A percentile compares a stretch with the other conserved stretches of the same genome.
phyloP scores from a whole-genome alignment of 2,797 vertebrate genomes.

The Paguma larvata region DNA sequence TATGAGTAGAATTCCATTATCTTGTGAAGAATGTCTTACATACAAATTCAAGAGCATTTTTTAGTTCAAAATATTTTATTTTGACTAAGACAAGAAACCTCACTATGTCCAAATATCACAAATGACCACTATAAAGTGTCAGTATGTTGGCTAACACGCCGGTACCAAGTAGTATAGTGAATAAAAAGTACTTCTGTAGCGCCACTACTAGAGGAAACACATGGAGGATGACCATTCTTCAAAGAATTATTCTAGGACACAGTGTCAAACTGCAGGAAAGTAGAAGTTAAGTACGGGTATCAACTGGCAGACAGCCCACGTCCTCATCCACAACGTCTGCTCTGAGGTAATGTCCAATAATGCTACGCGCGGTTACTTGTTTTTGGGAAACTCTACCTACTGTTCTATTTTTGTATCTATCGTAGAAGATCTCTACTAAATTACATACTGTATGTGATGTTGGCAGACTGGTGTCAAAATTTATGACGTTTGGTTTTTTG shows the following conservation, averaged over 20 bases:
- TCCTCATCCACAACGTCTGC: background rate
- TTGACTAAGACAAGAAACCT: background rate
- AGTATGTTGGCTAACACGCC: background rate
- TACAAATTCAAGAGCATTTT: background rate
- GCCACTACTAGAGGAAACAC: background rate
- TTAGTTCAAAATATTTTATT: background rate
- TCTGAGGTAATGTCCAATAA: background rate
- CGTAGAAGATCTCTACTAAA: accelerated
- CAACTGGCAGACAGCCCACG: background rate
- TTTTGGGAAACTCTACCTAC: background rate
- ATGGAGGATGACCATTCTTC: background rate
- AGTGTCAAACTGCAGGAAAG: background rate
- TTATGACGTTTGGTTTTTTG: slow-evolving; percentile 95
- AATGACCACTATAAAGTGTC: background rate
- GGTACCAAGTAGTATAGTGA: background rate
- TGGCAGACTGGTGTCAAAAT: slow-evolving; percentile 98
- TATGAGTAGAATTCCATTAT: background rate
- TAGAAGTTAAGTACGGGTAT: background rate
- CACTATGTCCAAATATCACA: background rate
- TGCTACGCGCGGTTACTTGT: background rate
- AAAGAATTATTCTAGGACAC: background rate
- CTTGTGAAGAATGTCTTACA: background rate
- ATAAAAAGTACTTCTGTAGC: background rate
- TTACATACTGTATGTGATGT: slow-evolving; percentile 96
- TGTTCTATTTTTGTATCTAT: background rate